A percentile compares a stretch with the other conserved stretches of the same genome.
Conservation (phyloP, 2,797 vertebrate genomes). For the Hybognathus amarus region DNA sequence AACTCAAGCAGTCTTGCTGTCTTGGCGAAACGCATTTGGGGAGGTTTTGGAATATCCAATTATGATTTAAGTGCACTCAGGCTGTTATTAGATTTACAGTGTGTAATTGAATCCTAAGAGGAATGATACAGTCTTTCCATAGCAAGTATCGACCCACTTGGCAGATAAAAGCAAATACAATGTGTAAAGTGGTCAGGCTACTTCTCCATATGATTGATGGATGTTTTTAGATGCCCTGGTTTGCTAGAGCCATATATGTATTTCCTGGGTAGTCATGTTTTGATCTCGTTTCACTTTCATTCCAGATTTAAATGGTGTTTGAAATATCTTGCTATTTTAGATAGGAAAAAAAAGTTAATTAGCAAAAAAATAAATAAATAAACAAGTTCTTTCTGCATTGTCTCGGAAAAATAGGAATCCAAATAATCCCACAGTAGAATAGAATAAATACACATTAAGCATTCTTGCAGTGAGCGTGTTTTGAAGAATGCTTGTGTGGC, state of each 20-base stretch:
- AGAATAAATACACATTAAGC: neutral
- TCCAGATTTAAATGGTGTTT: slow-evolving; percentile 14
- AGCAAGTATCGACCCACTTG: slow-evolving; percentile 73
- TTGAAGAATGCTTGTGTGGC: slow-evolving; percentile 5
- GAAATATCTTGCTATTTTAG: neutral
- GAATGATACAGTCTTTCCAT: slow-evolving; percentile 73
- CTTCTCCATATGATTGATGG: slow-evolving; percentile 49
- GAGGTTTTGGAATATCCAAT: slow-evolving; percentile 53
- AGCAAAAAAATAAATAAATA: too few relatives aligned
- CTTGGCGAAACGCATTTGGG: slow-evolving; percentile 51
- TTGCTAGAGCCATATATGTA: neutral
- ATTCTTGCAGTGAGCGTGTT: neutral
- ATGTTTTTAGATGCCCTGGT: slow-evolving; percentile 61
- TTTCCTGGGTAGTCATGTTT: neutral
- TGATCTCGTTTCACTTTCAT: neutral
- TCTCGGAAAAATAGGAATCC: neutral
- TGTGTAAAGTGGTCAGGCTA: slow-evolving; percentile 70
- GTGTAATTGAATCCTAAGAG: slow-evolving; percentile 75
- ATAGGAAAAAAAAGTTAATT: neutral
- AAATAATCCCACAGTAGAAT: neutral
- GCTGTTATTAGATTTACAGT: slow-evolving; percentile 74
- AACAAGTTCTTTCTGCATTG: neutral
- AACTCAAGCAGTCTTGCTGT: slow-evolving; percentile 28
- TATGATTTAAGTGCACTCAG: slow-evolving; percentile 73
- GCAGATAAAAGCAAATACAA: slow-evolving; percentile 74